Evolutionary conservation across 2,113 vertebrate genomes (phyloP).

Genomic region (Mustelus asterias): DNA sequence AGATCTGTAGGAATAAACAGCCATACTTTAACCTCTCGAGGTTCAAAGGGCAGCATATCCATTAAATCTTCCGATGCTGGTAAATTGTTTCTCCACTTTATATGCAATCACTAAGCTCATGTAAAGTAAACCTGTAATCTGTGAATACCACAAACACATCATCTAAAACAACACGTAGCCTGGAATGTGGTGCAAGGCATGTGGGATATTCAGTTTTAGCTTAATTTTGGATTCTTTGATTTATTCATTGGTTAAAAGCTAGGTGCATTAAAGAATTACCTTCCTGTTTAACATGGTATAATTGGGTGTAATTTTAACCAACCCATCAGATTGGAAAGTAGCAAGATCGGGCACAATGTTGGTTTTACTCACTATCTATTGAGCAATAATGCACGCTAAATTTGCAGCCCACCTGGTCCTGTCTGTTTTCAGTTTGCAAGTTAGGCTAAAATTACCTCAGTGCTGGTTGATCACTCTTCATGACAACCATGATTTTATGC

Average conservation of each 20-base stretch:
- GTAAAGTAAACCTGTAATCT: background rate
- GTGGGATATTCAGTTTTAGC: background rate
- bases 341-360: background rate
- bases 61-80: background rate
- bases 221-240: background rate
- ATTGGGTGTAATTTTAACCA: background rate
- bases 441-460: too few species aligned
- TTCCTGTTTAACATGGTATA: background rate
- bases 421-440: too few species aligned
- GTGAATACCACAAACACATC: background rate
- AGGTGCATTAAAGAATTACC: background rate
- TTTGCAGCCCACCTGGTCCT: too few species aligned
- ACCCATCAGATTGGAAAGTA: background rate
- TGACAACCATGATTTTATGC: too few species aligned
- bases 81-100: background rate
- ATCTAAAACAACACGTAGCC: background rate
- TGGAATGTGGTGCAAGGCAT: background rate
- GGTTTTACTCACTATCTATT: background rate
- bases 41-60: background rate
- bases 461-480: too few species aligned
- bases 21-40: background rate
- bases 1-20: background rate
- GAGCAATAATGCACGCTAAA: too few species aligned
- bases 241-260: background rate
- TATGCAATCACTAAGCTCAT: background rate